Percentiles rank a stretch among this genome's conserved stretches.
phyloP scores from a whole-genome alignment of 2,888 invertebrate species.

The Agelastica alni region DNA sequence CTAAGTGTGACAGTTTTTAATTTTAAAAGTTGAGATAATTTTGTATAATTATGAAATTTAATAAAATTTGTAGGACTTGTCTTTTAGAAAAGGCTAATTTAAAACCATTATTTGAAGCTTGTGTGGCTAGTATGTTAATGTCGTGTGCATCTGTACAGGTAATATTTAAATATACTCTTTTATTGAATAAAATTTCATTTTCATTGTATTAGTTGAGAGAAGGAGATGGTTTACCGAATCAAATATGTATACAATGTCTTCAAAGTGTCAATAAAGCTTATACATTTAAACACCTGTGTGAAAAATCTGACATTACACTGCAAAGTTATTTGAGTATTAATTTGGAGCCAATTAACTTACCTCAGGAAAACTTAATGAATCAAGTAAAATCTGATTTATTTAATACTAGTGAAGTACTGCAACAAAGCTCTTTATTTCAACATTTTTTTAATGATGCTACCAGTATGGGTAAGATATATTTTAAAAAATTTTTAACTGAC shows the following conservation, averaged over 20 bases:
- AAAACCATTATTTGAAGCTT: slow-evolving; percentile 52
- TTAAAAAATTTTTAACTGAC: too few species aligned
- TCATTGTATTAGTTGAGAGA: slow-evolving; percentile 51
- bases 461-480: too few species aligned
- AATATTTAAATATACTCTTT: too few species aligned
- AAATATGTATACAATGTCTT: slow-evolving; percentile 54
- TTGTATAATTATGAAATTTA: slow-evolving; percentile 55
- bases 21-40: too few species aligned
- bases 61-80: slow-evolving; percentile 54
- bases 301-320: slow-evolving; percentile 53
- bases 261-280: slow-evolving; percentile 52
- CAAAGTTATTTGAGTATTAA: slow-evolving; percentile 49
- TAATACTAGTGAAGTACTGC: slow-evolving; percentile 49
- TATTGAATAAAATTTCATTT: too few species aligned
- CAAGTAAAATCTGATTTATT: slow-evolving; percentile 49
- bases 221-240: slow-evolving; percentile 54
- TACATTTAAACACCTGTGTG: slow-evolving; percentile 53
- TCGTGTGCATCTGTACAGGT: slow-evolving; percentile 53
- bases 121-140: slow-evolving; percentile 55
- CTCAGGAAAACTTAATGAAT: slow-evolving; percentile 40
- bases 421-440: slow-evolving; percentile 52
- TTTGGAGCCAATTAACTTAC: slow-evolving; percentile 40
- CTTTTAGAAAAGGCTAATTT: slow-evolving; percentile 52
- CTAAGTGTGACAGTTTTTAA: too few species aligned
- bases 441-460: slow-evolving; percentile 53